Evolutionary conservation across 2,113 vertebrate genomes (phyloP), one percentile per base, ranked within the genome.

Genomic region (Syrrhaptes paradoxus): DNA sequence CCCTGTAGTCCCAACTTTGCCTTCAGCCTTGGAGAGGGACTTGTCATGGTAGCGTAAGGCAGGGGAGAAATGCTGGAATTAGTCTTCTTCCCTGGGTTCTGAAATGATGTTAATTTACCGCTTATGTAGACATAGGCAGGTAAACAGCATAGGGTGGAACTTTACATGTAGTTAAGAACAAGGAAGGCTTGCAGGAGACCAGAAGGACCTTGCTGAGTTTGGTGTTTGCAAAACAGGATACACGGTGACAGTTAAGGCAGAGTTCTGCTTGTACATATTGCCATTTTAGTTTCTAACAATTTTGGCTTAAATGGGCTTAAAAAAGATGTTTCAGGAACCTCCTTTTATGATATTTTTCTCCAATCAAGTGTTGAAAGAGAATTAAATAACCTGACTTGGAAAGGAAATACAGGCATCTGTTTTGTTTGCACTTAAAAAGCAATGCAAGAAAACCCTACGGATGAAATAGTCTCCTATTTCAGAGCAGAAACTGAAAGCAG

Each of bases 331-430:
- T 80, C 36, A 41, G 62, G 66, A 90, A 83, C 66, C 54, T 85
- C 61, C 45, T 87, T 92, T 83, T 62, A 59, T 8, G 7, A 22
- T 92, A 14, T 80, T 95, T 93, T 91, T 62, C n/a, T 62, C 43
- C 32, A 70, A 11, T 48, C 43, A 71, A 61, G 57, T 77, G 61
- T 73, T 92, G 86, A 79, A 80, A 90, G 29, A 4, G 5, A 89
- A 61, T 83, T 95, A 90, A 92, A 70, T 90, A 70, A 78, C 76
- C 85, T 59, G 24, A 22, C 61, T 86, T 90, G 83, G 91, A 95
- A 93, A 89, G 94, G 91, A 92, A 95, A 43, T 78, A 26, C 62
- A 90, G 49, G 43, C 91, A 90, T 92, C 89, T 87, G 84, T 93
- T 96, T 92, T 93, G 65, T 92, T 93, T 91, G 83, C 5, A 1